Percentiles rank a stretch among this genome's conserved stretches.
phyloP scores from a whole-genome alignment of 2,888 invertebrate genomes.

The Cataglyphis rosenhaueri region DNA sequence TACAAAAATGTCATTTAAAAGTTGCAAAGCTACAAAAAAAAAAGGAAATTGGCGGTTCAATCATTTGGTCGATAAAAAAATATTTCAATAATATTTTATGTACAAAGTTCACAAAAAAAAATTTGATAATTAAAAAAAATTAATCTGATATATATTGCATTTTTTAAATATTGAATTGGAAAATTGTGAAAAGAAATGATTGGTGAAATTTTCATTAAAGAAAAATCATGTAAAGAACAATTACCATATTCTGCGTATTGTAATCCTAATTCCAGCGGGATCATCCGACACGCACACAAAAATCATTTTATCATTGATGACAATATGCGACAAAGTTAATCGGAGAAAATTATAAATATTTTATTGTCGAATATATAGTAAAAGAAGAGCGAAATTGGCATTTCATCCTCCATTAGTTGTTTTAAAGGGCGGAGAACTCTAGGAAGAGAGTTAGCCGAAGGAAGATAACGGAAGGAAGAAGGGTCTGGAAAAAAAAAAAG shows the following conservation, averaged over 20 bases:
- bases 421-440: background rate
- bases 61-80: background rate
- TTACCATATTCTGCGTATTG: background rate
- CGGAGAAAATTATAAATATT: slow-evolving; percentile 80
- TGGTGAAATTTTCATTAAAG: background rate
- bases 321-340: slow-evolving; percentile 78
- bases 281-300: slow-evolving; percentile 50
- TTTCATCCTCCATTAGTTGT: background rate
- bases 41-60: background rate
- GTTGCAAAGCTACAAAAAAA: background rate
- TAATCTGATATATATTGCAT: background rate
- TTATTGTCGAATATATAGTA: slow-evolving; percentile 53
- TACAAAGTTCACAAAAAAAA: background rate
- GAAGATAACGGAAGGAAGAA: slow-evolving; percentile 26
- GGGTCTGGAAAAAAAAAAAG: slow-evolving; percentile 49
- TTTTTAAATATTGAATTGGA: background rate
- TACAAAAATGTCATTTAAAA: background rate
- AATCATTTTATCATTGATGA: slow-evolving; percentile 62
- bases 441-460: background rate
- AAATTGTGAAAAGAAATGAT: background rate
- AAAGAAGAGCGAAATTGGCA: slow-evolving; percentile 19
- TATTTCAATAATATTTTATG: background rate
- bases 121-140: background rate
- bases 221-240: background rate
- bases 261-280: background rate